A percentile compares a stretch with the other conserved stretches of the same genome.
Evolutionary conservation across 2,888 invertebrate genomes (phyloP).

Genomic region (Anticlea derivata): DNA sequence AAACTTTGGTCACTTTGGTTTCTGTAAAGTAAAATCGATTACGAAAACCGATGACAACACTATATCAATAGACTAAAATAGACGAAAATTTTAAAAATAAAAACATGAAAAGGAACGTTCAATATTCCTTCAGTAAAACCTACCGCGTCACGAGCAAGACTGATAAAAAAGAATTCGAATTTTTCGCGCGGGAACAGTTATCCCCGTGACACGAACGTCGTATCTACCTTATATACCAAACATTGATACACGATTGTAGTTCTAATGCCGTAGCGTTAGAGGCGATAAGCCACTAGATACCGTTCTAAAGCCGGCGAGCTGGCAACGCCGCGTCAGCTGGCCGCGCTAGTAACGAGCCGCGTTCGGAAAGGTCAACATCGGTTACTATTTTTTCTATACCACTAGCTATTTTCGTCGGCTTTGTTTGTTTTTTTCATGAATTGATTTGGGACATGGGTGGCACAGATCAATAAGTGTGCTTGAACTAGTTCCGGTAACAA

Average conservation of each 20-base stretch:
- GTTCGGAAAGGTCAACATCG: constrained; percentile 81
- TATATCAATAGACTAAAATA: constrained; percentile 6
- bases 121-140: constrained; percentile 31
- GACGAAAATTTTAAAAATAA: neutral
- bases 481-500: constrained; percentile 6
- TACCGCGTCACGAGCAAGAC: constrained; percentile 58
- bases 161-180: constrained; percentile 82
- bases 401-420: constrained; percentile 68
- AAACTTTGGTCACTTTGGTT: constrained; percentile 34
- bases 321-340: constrained; percentile 84
- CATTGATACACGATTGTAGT: constrained; percentile 53
- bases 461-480: constrained; percentile 2
- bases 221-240: constrained; percentile 75
- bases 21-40: neutral
- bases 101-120: constrained; percentile 4
- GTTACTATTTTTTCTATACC: constrained; percentile 74
- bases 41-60: constrained; percentile 4
- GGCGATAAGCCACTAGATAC: constrained; percentile 75
- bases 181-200: constrained; percentile 81
- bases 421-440: constrained; percentile 63
- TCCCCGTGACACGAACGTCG: constrained; percentile 65
- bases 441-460: constrained; percentile 40
- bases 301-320: constrained; percentile 56
- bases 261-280: constrained; percentile 51
- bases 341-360: constrained; percentile 75